Evolutionary conservation across 2,888 invertebrate species (phyloP), one percentile per base, ranked within the genome.

Genomic region (Cotesia congregata): DNA sequence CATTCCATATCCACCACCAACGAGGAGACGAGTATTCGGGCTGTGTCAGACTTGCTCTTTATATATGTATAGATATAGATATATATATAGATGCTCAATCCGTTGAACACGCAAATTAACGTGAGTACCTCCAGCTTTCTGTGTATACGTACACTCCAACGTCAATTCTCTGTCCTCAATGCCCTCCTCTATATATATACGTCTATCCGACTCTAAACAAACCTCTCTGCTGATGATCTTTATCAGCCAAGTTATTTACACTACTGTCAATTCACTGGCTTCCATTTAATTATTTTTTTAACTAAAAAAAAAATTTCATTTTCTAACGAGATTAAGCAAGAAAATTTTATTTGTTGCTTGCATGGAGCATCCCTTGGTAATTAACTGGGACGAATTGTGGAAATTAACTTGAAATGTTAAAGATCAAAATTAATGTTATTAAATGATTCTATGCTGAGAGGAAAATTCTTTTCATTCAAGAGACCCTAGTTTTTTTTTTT

Each of bases 71-170:
- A 50, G 7, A 50, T 50, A 9, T 50, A 50, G 7, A 50, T 50
- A 50, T 50, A 50, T 50, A 50, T 50, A 73, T 78, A 72, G 73
- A 17, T 74, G 70, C 64, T 80, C 76, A 79, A 78, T 77, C 78
- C 78, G 77, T 79, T 82, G 65, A 80, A 80, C 80, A 83, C 82
- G 83, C 83, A 83, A 86, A 85, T 85, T 86, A 85, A 86, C 85
- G 68, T 39, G 68, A 60, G 64, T 62, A 74, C 67, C 65, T 9
- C 67, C 38, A 30, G 65, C 38, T 38, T 5, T 50, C 7, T 50
- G 12, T 50, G 4, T 50, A 50, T 6, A 73, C n/a, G 20, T 9
- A 65, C 20, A 65, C 17, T 65, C 30, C 20, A 30, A 65, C 50
- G 20, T 3, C 20, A 17, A 17, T 7, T 9, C 17, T 12, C 17